Evolutionary conservation across 2,113 vertebrate genomes (phyloP), one percentile per base, ranked within the genome.

Genomic region (Anarrhichthys ocellatus): DNA sequence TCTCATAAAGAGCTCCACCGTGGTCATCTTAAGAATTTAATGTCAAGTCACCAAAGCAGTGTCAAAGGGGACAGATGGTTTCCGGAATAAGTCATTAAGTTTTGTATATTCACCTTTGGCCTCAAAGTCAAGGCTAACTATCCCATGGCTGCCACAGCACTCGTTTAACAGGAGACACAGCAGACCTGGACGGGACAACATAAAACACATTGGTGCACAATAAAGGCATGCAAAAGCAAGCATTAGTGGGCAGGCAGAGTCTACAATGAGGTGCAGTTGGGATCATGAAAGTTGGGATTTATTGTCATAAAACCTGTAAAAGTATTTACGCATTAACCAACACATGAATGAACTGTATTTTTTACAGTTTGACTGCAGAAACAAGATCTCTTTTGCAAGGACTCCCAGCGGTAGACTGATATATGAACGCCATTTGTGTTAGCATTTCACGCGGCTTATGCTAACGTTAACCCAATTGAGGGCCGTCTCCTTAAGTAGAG

Each of bases 91-190:
- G 2, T 20, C 56, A 14, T 58, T 27, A 14, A 15, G 11, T 67
- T 22, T 15, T 40, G 9, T 1, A 0, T 0, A 61, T 29, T 66
- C 58, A 81, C 77, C 80, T 73, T 14, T 5, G 29, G 20, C 3
- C 22, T 40, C 18, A 54, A 4, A 44, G 32, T 7, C 17, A 7
- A n/a, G 44, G n/a, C 56, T 0, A 3, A 29, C n/a, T 40, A 74
- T 1, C 46, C 46, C 32, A 80, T 0, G 0, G 4, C 56, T 32
- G 15, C 10, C 0, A 0, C 9, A 4, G 8, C 5, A 1, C 6
- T 1, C 5, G 3, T n/a, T 68, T 10, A 64, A 1, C 8, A 48
- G 6, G 0, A 10, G 59, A 18, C 2, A 0, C 0, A 58, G 54
- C n/a, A 38, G 0, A 1, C 70, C 81, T 87, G 68, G 27, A 74